Conservation (phyloP, 2,113 vertebrate species). For the Oophaga pumilio region DNA sequence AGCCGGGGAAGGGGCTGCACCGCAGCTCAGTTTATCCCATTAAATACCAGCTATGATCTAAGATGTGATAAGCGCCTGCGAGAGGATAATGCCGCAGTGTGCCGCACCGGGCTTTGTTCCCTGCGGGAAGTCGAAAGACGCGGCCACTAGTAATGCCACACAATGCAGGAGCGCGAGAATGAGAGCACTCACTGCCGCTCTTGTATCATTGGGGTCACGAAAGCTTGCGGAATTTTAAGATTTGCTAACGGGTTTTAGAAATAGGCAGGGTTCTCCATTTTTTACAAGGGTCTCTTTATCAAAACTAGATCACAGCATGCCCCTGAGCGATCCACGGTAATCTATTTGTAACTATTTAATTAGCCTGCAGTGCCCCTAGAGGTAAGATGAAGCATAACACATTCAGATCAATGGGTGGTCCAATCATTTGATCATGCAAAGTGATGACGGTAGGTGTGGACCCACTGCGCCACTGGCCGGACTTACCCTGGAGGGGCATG, state of each 20-base stretch:
- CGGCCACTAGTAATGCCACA: background rate
- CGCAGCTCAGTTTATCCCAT: background rate
- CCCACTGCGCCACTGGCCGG: too few relatives aligned
- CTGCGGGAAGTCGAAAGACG: background rate
- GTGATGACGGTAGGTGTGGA: too few relatives aligned
- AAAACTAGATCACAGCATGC: background rate
- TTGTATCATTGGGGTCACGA: background rate
- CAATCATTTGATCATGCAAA: too few relatives aligned
- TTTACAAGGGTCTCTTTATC: background rate
- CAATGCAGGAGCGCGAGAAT: background rate
- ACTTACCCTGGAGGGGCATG: too few relatives aligned
- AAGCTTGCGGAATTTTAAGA: background rate
- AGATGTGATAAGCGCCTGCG: conserved; percentile 5
- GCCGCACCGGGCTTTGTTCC: background rate
- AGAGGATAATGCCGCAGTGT: background rate
- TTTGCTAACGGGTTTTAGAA: too few relatives aligned
- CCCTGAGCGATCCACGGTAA: too few relatives aligned
- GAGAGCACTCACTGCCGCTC: background rate
- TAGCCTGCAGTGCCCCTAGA: too few relatives aligned
- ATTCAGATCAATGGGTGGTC: too few relatives aligned
- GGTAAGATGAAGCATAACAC: too few relatives aligned
- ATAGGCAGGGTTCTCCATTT: too few relatives aligned
- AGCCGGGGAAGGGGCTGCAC: background rate
- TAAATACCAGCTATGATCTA: background rate
- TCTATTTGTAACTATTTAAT: too few relatives aligned